Percentiles rank a stretch among this genome's conserved stretches.
Evolutionary conservation across 2,113 vertebrate species (phyloP).

Genomic region (Ochotona princeps): DNA sequence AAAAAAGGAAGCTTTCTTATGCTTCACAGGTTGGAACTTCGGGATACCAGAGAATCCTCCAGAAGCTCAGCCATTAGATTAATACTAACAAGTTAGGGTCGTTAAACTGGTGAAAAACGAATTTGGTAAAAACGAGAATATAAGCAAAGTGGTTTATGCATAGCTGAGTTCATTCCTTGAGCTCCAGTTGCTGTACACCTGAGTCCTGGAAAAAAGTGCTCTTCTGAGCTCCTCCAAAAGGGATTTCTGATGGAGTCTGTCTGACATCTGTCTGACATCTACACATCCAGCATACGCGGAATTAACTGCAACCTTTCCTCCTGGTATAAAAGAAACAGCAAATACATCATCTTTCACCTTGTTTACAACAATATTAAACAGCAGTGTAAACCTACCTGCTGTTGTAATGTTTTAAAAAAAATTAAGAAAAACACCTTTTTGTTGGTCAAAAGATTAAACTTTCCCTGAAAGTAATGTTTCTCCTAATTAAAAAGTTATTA

Average conservation of each 20-base stretch:
- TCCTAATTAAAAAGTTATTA: conserved; percentile 59
- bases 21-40: background rate
- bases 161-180: background rate
- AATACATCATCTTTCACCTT: background rate
- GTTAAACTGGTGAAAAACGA: conserved; percentile 36
- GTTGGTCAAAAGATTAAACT: conserved; percentile 37
- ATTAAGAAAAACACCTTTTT: background rate
- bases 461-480: conserved; percentile 26
- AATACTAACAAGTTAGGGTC: conserved; percentile 22
- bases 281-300: background rate
- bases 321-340: background rate
- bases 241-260: conserved; percentile 27
- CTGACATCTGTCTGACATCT: conserved; percentile 32
- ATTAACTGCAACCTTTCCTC: conserved; percentile 34
- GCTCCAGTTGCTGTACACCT: background rate
- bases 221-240: background rate
- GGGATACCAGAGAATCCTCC: background rate
- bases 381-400: background rate
- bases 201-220: conserved; percentile 30
- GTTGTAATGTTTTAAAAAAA: background rate
- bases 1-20: background rate
- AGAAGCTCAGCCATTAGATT: background rate
- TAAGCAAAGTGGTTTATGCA: conserved; percentile 33
- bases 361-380: background rate
- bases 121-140: conserved; percentile 30